Evolutionary conservation across 2,888 invertebrate species (phyloP).

Genomic region (Acleris sparsana): DNA sequence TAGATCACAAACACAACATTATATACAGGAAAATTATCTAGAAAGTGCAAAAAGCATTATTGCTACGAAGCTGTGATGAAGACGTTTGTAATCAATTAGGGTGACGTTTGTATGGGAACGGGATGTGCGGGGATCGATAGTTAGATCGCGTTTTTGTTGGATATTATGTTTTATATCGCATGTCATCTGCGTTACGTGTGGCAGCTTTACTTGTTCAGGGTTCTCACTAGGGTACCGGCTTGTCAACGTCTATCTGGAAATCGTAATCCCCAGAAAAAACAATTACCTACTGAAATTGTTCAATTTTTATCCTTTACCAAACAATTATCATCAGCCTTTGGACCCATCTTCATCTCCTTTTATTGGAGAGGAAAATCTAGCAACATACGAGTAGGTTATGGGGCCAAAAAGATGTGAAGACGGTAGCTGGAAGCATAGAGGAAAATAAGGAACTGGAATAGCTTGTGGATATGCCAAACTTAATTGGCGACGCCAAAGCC

Average conservation of each 20-base stretch:
- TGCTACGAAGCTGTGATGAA: constrained; percentile 34
- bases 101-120: constrained; percentile 26
- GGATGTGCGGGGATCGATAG: constrained; percentile 9
- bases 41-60: constrained; percentile 38
- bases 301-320: no score
- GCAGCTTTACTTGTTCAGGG: neutral
- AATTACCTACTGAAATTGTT: no score
- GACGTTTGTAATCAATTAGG: constrained; percentile 34
- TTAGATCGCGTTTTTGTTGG: constrained; percentile 28
- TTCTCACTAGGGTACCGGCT: neutral
- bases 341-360: no score
- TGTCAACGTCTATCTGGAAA: neutral
- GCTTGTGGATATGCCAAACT: no score
- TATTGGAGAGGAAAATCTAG: no score
- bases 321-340: no score
- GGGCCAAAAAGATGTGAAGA: no score
- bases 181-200: neutral
- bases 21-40: constrained; percentile 40
- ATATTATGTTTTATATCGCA: neutral
- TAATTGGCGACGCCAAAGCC: no score
- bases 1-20: constrained; percentile 40
- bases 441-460: no score
- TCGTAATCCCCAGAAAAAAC: no score
- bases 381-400: no score
- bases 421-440: no score